Conservation (phyloP, 2,113 vertebrate genomes). For the Puffinus mauretanicus region DNA sequence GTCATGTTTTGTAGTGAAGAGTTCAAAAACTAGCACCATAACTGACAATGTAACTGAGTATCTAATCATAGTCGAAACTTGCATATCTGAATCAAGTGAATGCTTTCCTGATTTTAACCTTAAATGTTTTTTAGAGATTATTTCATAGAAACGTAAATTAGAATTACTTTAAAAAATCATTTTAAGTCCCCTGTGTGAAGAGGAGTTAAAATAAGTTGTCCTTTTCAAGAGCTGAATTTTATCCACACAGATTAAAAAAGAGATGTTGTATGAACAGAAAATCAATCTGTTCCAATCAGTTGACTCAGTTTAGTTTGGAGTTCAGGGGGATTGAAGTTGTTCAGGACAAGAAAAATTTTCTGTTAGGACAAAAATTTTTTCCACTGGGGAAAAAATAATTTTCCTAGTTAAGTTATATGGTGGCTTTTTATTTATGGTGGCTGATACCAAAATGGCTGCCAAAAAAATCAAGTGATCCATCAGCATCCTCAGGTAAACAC, state of each 20-base stretch:
- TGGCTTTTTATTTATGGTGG: background rate
- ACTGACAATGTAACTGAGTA: background rate
- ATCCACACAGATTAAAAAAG: background rate
- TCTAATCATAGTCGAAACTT: background rate
- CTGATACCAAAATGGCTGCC: background rate
- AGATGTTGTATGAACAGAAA: background rate
- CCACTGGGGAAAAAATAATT: background rate
- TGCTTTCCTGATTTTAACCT: background rate
- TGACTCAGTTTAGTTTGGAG: background rate
- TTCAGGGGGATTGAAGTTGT: background rate
- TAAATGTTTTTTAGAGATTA: background rate
- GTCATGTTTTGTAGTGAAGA: background rate
- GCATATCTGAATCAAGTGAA: background rate
- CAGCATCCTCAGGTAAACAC: background rate
- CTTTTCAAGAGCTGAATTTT: background rate
- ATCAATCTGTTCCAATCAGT: background rate
- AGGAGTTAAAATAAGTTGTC: background rate
- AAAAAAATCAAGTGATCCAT: background rate
- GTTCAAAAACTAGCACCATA: background rate
- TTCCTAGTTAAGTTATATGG: background rate
- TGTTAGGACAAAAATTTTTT: background rate
- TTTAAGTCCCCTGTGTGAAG: background rate
- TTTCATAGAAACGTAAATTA: background rate
- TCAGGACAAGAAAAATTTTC: background rate
- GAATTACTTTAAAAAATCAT: background rate